Evolutionary conservation across 1,140 invertebrate species (phyloP), one percentile per base, ranked within the genome.

Genomic region (Pachypeltis micranthus): DNA sequence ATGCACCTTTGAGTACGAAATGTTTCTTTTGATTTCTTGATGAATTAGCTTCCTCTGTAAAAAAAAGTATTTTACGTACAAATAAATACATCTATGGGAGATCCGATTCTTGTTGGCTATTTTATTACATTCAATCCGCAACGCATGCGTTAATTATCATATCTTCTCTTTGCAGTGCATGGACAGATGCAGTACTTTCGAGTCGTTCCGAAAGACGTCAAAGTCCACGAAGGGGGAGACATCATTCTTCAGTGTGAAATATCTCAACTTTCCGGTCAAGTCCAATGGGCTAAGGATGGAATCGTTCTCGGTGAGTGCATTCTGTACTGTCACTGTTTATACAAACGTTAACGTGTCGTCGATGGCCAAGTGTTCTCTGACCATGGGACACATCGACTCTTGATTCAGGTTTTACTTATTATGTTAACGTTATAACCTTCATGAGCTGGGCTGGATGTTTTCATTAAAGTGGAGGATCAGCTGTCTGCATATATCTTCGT

Each of bases 221-320:
- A 83, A 67, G 90, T 93, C 10, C 82, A 86, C 29, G 89, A 92
- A 72, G 90, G 90, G 61, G 80, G 85, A 2, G 87, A 89, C 67
- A 85, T 88, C 0, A 83, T 87, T 63, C 77, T 96, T 66, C 83
- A 86, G 65, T 96, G 93, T 74, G 87, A 88, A 69, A 85, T 96
- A 16, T 82, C 84, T 34, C 87, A 95, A 75, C 77, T 88, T 69
- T 85, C 82, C 19, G 93, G 93, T 16, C 81, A 82, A 66, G 90
- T 94, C 61, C 93, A 96, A 72, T 96, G 93, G 93, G 90, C 90
- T 55, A 94, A 94, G 74, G 91, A 95, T 76, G 91, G 92, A 63
- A 93, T 95, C 72, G 90, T 88, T 26, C 80, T 94, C 67, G 92
- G 93, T 87, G 78, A 83, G 80, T 76, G 4, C 21, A 39, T 24